These are phyloP conservation scores for Oreotrochilus melanogaster DNA, from an alignment of 2,113 vertebrate genomes.

Conservation along the genomic window DNA sequence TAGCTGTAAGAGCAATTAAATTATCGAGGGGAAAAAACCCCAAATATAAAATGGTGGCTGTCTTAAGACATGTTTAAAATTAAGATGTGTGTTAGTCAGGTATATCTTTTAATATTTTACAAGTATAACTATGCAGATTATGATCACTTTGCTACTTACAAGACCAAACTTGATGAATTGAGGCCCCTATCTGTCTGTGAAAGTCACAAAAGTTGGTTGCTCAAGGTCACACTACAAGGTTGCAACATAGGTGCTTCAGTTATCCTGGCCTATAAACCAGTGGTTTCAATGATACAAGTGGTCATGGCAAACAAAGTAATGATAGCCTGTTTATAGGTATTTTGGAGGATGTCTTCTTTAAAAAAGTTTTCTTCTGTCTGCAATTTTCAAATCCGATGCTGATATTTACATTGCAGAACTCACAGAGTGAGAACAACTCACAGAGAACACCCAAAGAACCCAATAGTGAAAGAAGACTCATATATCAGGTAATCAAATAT, in stretches of 20 bases:
- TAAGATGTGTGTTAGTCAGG: neutral
- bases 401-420: neutral
- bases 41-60: neutral
- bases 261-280: neutral
- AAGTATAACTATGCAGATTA: neutral
- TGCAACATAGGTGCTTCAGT: neutral
- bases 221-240: neutral
- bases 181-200: neutral
- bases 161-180: neutral
- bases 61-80: neutral
- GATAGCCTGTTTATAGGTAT: neutral
- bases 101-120: neutral
- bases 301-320: neutral
- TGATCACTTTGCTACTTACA: neutral
- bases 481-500: neutral
- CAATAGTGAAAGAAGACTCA: neutral
- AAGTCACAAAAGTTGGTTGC: neutral
- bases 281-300: neutral
- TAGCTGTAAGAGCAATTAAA: neutral
- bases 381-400: neutral
- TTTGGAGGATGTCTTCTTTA: neutral
- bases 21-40: accelerated
- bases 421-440: no score
- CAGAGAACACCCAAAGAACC: neutral
- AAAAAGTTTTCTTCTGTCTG: neutral